phyloP scores from a whole-genome alignment of 2,113 vertebrate species.

The Ciconia boyciana region DNA sequence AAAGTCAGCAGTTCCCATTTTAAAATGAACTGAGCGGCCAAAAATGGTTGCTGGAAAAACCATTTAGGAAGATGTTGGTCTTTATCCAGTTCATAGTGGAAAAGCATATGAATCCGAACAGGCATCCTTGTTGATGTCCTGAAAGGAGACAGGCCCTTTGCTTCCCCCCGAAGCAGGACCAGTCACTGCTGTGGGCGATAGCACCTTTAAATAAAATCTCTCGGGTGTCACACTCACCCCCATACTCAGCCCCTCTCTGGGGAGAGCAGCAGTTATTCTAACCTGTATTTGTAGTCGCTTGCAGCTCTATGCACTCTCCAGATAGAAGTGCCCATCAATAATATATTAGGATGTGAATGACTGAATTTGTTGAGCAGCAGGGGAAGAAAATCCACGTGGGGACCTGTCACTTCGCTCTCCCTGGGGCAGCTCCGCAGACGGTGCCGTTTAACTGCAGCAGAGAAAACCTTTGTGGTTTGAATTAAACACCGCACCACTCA shows the following conservation, averaged over 20 bases:
- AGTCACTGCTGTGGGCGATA: background rate
- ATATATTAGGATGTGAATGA: background rate
- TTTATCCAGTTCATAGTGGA: background rate
- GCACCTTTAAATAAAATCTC: background rate
- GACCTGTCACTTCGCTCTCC: background rate
- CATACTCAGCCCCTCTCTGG: background rate
- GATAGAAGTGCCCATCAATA: background rate
- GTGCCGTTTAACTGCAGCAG: background rate
- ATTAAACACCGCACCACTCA: background rate
- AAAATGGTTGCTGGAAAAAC: background rate
- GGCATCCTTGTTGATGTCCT: background rate
- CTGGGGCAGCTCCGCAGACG: rapidly evolving
- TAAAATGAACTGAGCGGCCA: background rate
- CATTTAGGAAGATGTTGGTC: background rate
- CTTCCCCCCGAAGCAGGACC: background rate
- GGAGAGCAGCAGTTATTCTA: background rate
- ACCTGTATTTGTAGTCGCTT: background rate
- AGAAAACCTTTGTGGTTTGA: background rate
- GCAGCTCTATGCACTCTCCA: background rate
- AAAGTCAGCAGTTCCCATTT: background rate
- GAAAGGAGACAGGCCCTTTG: background rate
- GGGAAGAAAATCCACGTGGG: background rate
- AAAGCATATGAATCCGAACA: background rate
- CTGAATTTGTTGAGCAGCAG: background rate
- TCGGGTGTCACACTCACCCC: rapidly evolving